These are phyloP conservation scores for Sympetrum striolatum DNA, from an alignment of 2,888 invertebrate genomes.

Conservation along the genomic window DNA sequence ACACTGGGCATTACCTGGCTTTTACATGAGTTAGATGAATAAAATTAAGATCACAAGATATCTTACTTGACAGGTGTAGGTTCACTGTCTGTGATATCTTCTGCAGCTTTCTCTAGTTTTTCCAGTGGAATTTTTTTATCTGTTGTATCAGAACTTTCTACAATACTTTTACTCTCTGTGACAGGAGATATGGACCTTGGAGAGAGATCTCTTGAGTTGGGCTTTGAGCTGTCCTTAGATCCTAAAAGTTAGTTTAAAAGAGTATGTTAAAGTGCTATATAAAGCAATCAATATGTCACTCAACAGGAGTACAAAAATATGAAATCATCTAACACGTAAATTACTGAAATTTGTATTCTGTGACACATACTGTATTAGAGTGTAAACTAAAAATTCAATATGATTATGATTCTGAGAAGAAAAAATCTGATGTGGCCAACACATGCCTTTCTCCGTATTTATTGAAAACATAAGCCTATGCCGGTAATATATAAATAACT, in stretches of 20 bases:
- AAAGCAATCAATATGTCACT: too few species aligned
- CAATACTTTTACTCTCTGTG: constrained; percentile 53
- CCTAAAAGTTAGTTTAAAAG: background rate
- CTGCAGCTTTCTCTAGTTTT: constrained; percentile 6
- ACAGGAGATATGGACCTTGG: constrained; percentile 75
- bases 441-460: too few species aligned
- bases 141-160: constrained; percentile 53
- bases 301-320: too few species aligned
- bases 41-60: background rate
- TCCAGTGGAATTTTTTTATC: background rate
- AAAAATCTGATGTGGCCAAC: too few species aligned
- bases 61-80: constrained; percentile 8
- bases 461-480: too few species aligned
- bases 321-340: too few species aligned
- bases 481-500: too few species aligned
- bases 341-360: too few species aligned
- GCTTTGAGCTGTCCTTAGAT: constrained; percentile 14
- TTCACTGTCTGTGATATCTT: background rate
- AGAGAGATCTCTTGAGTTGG: constrained; percentile 40
- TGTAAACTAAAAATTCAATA: too few species aligned
- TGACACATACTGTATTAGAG: too few species aligned
- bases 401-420: too few species aligned
- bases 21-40: background rate
- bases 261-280: background rate
- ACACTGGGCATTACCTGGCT: background rate